Conservation (phyloP, 2,888 invertebrate species). For the Macrophya annulata region DNA sequence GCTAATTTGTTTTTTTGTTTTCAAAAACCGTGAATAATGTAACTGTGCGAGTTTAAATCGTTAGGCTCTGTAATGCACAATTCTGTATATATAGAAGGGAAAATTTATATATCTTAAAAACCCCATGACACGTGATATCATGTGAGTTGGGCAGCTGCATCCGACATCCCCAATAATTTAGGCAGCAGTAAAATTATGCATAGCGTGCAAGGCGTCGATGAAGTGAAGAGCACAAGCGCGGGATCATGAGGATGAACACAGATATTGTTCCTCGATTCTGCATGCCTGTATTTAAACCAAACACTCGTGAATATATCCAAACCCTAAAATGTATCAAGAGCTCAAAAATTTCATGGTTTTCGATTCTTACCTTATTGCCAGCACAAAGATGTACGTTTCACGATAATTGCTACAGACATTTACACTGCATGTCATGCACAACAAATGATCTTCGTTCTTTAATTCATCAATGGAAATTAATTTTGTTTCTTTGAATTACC, state of each 20-base stretch:
- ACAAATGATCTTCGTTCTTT: background rate
- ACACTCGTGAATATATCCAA: background rate
- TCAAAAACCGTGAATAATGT: background rate
- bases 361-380: background rate
- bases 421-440: too few relatives aligned
- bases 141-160: slow-evolving; percentile 52
- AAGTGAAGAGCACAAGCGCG: slow-evolving; percentile 21
- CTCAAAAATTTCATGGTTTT: background rate
- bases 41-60: background rate
- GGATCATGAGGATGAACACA: slow-evolving; percentile 21
- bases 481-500: background rate
- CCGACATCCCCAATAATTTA: slow-evolving; percentile 55
- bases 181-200: slow-evolving; percentile 35
- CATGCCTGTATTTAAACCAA: background rate
- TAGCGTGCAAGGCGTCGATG: slow-evolving; percentile 55
- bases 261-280: slow-evolving; percentile 40
- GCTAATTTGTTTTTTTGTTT: too few relatives aligned
- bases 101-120: background rate
- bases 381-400: background rate
- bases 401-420: too few relatives aligned
- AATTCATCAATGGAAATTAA: background rate
- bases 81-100: background rate
- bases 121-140: slow-evolving; percentile 38
- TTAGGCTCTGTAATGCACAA: background rate
- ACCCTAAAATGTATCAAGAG: background rate